Conservation (phyloP, 2,797 vertebrate species). For the Gymnodraco acuticeps region DNA sequence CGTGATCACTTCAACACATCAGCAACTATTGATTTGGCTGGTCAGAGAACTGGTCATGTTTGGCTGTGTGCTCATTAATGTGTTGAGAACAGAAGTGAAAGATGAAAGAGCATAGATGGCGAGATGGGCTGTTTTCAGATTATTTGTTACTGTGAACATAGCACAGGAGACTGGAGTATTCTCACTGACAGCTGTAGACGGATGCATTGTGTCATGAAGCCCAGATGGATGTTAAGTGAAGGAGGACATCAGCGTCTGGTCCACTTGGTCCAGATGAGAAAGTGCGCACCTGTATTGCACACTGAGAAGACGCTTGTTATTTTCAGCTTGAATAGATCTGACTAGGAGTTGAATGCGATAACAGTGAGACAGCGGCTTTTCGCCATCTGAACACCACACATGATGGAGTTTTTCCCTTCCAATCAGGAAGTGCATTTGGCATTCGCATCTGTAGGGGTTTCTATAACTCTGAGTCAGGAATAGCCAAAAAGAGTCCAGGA, state of each 20-base stretch:
- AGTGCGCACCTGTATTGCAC: conserved; percentile 39
- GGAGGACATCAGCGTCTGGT: conserved; percentile 40
- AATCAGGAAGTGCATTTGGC: conserved; percentile 41
- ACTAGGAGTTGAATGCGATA: conserved; percentile 2
- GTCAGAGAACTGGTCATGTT: conserved; percentile 26
- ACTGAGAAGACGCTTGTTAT: conserved; percentile 26
- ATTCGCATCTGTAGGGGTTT: conserved; percentile 3
- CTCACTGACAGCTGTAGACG: conserved; percentile 32
- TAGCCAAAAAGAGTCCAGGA: too few species aligned
- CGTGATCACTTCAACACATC: conserved; percentile 28
- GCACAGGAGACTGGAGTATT: conserved; percentile 25
- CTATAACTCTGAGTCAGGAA: too few species aligned
- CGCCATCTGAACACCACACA: conserved; percentile 14
- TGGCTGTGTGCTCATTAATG: conserved; percentile 29
- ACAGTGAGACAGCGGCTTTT: conserved; percentile 14
- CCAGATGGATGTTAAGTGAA: conserved; percentile 56
- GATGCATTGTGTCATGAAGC: conserved; percentile 39
- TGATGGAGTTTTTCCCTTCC: conserved; percentile 32
- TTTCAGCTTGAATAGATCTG: conserved; percentile 39
- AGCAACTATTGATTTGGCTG: conserved; percentile 37
- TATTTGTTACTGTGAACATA: conserved; percentile 38
- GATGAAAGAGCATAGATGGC: conserved; percentile 19
- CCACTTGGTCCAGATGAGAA: conserved; percentile 34
- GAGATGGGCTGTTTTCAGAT: conserved; percentile 26
- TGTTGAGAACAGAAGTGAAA: conserved; percentile 30